Conservation (phyloP, 2,797 vertebrate genomes). For the Sebastes umbrosus region DNA sequence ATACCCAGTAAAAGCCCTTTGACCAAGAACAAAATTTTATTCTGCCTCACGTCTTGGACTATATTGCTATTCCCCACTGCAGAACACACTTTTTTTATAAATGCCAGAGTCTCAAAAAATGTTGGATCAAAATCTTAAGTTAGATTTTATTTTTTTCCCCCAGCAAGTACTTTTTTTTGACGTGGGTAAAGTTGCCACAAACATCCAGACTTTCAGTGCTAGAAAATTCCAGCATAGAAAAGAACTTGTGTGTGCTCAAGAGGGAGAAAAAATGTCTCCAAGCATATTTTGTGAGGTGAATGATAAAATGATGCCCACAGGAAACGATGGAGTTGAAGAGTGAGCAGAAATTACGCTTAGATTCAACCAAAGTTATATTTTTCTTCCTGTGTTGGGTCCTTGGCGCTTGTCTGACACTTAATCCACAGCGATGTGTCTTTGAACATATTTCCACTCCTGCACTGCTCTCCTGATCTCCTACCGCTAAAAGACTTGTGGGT, state of each 20-base stretch:
- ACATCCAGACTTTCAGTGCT: constrained; percentile 34
- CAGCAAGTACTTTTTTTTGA: constrained; percentile 33
- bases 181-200: constrained; percentile 42
- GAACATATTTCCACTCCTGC: constrained; percentile 30
- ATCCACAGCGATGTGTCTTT: constrained; percentile 32
- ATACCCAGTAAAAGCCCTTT: constrained; percentile 9
- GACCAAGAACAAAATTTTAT: constrained; percentile 7
- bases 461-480: neutral
- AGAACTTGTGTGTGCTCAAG: constrained; percentile 24
- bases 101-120: constrained; percentile 35
- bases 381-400: neutral
- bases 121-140: constrained; percentile 44
- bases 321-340: constrained; percentile 33
- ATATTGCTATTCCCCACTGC: constrained; percentile 11
- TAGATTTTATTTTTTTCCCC: constrained; percentile 1
- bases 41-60: constrained; percentile 17
- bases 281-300: constrained; percentile 63
- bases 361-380: constrained; percentile 28
- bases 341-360: constrained; percentile 42
- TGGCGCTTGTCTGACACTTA: constrained; percentile 27
- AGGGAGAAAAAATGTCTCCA: constrained; percentile 46
- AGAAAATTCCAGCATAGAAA: constrained; percentile 20
- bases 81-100: constrained; percentile 22
- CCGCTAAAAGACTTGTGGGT: neutral
- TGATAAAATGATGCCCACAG: constrained; percentile 59